phyloP scores from a whole-genome alignment of 2,113 vertebrate genomes.

The Platichthys flesus region DNA sequence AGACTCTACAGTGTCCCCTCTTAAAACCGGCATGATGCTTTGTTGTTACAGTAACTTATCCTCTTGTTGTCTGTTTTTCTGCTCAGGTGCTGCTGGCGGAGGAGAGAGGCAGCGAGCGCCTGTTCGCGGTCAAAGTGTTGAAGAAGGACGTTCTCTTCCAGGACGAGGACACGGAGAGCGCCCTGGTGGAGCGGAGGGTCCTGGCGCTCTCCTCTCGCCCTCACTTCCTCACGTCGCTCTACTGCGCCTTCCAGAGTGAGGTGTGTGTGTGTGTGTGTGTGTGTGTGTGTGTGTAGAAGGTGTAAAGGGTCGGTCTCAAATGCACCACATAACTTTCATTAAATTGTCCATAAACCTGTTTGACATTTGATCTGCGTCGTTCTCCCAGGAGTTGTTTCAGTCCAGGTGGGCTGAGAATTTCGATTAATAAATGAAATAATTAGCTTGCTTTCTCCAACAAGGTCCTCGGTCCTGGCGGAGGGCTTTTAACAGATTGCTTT shows the following conservation, averaged over 20 bases:
- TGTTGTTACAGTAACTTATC: constrained; percentile 19
- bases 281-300: neutral
- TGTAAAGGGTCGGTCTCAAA: constrained; percentile 8
- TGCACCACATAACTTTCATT: constrained; percentile 39
- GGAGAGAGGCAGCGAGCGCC: constrained; percentile 86
- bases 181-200: constrained; percentile 92
- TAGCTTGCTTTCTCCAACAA: constrained; percentile 66
- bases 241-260: constrained; percentile 91
- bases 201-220: constrained; percentile 86
- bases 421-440: constrained; percentile 69
- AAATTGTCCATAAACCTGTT: constrained; percentile 48
- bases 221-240: constrained; percentile 91
- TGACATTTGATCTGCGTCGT: constrained; percentile 44
- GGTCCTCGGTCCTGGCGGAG: constrained; percentile 63
- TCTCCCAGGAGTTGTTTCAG: constrained; percentile 51
- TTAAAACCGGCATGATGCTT: neutral
- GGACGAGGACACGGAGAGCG: constrained; percentile 93
- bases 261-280: constrained; percentile 66
- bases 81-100: constrained; percentile 91
- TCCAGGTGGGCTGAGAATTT: constrained; percentile 52
- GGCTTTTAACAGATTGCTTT: constrained; percentile 68
- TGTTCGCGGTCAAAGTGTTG: constrained; percentile 91
- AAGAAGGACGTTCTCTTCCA: constrained; percentile 95
- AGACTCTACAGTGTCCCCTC: neutral
- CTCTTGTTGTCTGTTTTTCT: neutral